Base-by-base conservation (phyloP, 2,888 invertebrate genomes). In the Priocnemis perturbator region DNA sequence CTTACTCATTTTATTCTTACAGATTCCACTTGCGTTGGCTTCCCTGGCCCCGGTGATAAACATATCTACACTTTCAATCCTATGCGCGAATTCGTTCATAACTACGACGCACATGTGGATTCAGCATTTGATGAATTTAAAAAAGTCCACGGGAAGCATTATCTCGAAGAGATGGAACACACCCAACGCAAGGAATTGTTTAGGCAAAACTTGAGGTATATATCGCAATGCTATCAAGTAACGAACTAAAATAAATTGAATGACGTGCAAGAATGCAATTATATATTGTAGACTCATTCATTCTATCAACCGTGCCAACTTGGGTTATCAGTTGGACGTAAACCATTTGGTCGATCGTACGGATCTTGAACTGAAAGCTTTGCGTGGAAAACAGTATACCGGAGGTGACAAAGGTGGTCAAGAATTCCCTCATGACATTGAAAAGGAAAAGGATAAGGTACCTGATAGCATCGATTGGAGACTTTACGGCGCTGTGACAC, bases 381-480 rank as follows among this genome's bases (percentile, higher is more conserved):
- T 96, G 15, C 90, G 96, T 9, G 97, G 97, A 0, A 91, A 93
- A 56, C 90, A 90, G 45, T 91, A 90, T 69, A 91, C 93, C 60
- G 92, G 91, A 23, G 91, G 91, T 0, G 92, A 93, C 83, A 95
- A 95, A 82, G 95, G 94, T 37, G 98, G 97, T 20, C 90, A 93
- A 7, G 93, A 94, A 0, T 98, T 97, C 90, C 95, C 96, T 0
- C 93, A 95, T 86, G 90, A 93, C 70, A 89, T 91, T 11, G 84
- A 91, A 0, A 90, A 91, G 64, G 85, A 92, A 2, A 86, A 90
- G 20, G 89, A 90, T 23, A 90, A 91, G 62, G 79, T 97, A 48
- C 98, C 98, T 0, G 92, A 93, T 0, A 93, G 92, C 78, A 92
- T 94, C 82, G 98, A 98, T 89, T 98, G 98, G 98, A 93, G 98